Evolutionary conservation across 2,888 invertebrate genomes (phyloP), one percentile per base, ranked within the genome.

Genomic region (Exocentrus adspersus): DNA sequence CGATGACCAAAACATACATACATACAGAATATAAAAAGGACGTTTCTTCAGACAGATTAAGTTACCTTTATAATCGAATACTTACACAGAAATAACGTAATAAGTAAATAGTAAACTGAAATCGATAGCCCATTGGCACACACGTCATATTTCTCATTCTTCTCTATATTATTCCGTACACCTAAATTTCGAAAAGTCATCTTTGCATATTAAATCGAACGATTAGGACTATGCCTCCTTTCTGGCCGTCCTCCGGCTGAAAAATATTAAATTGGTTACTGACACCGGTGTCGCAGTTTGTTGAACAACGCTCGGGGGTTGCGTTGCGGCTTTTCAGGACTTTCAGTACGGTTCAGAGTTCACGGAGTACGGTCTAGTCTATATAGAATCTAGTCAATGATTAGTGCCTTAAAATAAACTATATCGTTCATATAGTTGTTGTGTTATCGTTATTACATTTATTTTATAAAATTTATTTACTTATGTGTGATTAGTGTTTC

Each of bases 271-370:
- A 67, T 67, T 67, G 64, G 70, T 70, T 70, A 62, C 66, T 70
- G 70, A 70, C 67, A 70, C 70, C 67, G 68, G 54, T 63, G 68
- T 70, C 70, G 70, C 70, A 70, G 68, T 70, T 69, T 69, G 69
- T 69, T 69, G 60, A 63, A 43, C 68, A 65, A 54, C 52, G 32
- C 51, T 32, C 32, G 41, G 19, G 10, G 43, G 28, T 42, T 43
- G 43, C 17, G 43, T 59, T 54, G 42, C 32, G 59, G 48, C 56
- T 48, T 64, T 67, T 67, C 67, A 64, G 64, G 59, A 46, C 54
- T 63, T 65, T 68, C 65, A 68, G 68, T 64, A 24, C 21, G 60
- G 32, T 58, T 57, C 56, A 65, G 65, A 57, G 51, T 51, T 56
- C 58, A 21, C 10, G 51, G 19, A 60, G 46, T 37, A 37, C 37